A percentile compares a stretch with the other conserved stretches of the same genome.
Conservation (phyloP, 2,888 invertebrate species). For the Ariolimax columbianus region DNA sequence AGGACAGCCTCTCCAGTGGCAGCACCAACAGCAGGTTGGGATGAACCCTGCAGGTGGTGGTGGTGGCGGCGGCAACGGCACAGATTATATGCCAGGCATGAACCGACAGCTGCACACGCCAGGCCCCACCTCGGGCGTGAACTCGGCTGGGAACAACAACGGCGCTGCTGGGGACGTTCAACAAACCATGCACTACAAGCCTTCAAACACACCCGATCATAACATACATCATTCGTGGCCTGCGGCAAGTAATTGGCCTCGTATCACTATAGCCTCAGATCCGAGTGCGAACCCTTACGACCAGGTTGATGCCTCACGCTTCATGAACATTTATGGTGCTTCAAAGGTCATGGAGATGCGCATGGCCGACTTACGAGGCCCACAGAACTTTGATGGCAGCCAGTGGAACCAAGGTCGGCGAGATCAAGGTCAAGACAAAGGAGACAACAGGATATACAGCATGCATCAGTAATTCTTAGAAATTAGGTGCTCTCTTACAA, state of each 20-base stretch:
- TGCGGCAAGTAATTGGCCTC: constrained; percentile 52
- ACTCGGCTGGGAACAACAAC: constrained; percentile 43
- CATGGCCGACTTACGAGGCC: constrained; percentile 51
- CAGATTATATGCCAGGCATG: constrained; percentile 48
- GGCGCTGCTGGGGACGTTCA: constrained; percentile 42
- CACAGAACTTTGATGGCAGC: constrained; percentile 37
- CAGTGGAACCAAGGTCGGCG: constrained; percentile 47
- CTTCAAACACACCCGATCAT: constrained; percentile 53
- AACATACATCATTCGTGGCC: constrained; percentile 54
- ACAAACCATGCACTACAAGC: constrained; percentile 56
- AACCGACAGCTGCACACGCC: constrained; percentile 49
- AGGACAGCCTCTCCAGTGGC: constrained; percentile 49
- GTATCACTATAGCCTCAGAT: constrained; percentile 28
- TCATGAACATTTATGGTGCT: constrained; percentile 56
- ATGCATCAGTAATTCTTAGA: constrained; percentile 45
- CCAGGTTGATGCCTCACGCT: constrained; percentile 53
- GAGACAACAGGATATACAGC: constrained; percentile 49
- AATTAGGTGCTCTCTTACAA: too few species aligned
- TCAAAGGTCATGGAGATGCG: constrained; percentile 58
- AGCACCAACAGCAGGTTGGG: constrained; percentile 37
- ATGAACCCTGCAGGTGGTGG: constrained; percentile 30
- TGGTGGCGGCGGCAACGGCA: constrained; percentile 30
- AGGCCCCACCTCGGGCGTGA: constrained; percentile 29
- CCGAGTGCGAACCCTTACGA: constrained; percentile 42
- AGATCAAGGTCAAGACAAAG: constrained; percentile 49